Conservation (phyloP, 2,888 invertebrate genomes). For the Diabrotica balteata region DNA sequence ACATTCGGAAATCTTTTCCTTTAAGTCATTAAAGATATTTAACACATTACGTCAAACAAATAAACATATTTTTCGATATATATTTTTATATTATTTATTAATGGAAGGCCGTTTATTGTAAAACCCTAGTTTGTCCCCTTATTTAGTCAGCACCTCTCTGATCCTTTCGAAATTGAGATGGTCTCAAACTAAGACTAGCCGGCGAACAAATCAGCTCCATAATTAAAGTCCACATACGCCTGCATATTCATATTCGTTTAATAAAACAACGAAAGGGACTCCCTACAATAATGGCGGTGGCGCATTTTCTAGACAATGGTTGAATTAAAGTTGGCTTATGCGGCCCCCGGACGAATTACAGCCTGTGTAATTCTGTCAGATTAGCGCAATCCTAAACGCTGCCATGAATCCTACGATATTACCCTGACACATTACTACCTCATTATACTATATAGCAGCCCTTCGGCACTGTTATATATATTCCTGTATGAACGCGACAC, state of each 20-base stretch:
- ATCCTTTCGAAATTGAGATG: slow-evolving; percentile 25
- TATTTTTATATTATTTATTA: too few species aligned
- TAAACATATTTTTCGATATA: too few species aligned
- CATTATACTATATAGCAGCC: slow-evolving; percentile 51
- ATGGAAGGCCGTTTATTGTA: too few species aligned
- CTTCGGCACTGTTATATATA: slow-evolving; percentile 21
- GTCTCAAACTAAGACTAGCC: slow-evolving; percentile 19
- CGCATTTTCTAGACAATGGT: slow-evolving; percentile 57
- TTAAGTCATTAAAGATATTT: too few species aligned
- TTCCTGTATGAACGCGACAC: slow-evolving; percentile 17
- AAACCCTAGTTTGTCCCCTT: too few species aligned
- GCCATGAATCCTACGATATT: slow-evolving; percentile 58
- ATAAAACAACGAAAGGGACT: slow-evolving; percentile 44
- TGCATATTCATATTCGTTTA: slow-evolving; percentile 33
- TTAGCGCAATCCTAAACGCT: slow-evolving; percentile 59
- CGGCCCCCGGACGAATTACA: slow-evolving; percentile 55
- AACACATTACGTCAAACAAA: too few species aligned
- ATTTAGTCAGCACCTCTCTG: not conserved
- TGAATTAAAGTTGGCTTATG: slow-evolving; percentile 58
- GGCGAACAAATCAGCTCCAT: slow-evolving; percentile 38
- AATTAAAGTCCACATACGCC: slow-evolving; percentile 40
- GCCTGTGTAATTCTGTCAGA: slow-evolving; percentile 61
- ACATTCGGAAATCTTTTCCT: too few species aligned
- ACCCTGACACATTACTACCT: slow-evolving; percentile 61
- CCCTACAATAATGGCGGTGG: slow-evolving; percentile 40